Base-by-base conservation (phyloP, 2,888 invertebrate genomes). In the Pollenia amentaria region DNA sequence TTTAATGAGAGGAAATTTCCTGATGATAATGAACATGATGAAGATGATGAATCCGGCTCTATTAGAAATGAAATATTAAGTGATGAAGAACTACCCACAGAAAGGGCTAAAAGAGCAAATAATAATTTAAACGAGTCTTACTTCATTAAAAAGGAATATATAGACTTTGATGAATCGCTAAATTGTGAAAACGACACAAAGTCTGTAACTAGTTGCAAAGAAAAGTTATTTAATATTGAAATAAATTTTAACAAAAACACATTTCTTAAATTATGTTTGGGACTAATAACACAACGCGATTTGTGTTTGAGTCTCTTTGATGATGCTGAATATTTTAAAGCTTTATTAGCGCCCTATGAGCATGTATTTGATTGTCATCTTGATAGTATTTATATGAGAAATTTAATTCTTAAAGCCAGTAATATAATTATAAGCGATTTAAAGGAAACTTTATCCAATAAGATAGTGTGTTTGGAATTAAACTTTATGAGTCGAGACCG, bases 401-500 rank as follows among this genome's bases (percentile, higher is more conserved):
- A 53, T n/a, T 12, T 80, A 0, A 14, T 73, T 38, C 2, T n/a
- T 46, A 73, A 55, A 46, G 72, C 64, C 18, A 64, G 46, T 65
- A 16, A 55, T 48, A 53, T 73, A 2, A 55, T 80, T 12, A 12
- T 46, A 4, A 53, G 4, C 0, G 55, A 18, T 48, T 80, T 80
- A 65, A 80, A 21, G n/a, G 18, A 72, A 29, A 55, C 7, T 9
- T 80, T 80, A 12, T 14, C 1, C 10, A 48, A 65, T 55, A 72
- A 80, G 57, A 65, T 80, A n/a, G 18, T 80, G 0, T 73, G 72
- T 57, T 65, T 80, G 55, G 80, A 80, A 46, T 65, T 80, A 2
- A 14, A 21, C n/a, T 9, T 65, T 4, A 14, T 80, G 11, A 55
- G 46, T 3, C 46, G 40, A 11, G 18, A 80, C 10, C 11, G 46